Conservation (phyloP, 2,797 vertebrate species). For the Phyllotis vaccarum region DNA sequence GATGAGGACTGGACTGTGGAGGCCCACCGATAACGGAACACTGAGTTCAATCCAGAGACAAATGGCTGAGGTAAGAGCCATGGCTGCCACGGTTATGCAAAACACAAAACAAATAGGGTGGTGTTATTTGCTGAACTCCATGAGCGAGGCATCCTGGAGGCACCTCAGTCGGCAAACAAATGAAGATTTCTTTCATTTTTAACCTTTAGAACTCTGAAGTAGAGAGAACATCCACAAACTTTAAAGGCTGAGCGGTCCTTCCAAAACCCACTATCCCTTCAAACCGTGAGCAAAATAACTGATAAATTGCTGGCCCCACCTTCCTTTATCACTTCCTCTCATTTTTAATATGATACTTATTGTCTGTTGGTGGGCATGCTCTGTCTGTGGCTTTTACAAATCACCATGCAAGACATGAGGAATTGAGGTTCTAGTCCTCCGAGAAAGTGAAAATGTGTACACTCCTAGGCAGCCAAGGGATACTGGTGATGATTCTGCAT, state of each 20-base stretch:
- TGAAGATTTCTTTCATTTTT: slow-evolving; percentile 49
- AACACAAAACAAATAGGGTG: slow-evolving; percentile 60
- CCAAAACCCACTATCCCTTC: background rate
- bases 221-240: background rate
- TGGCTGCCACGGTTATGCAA: slow-evolving; percentile 50
- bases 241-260: background rate
- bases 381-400: background rate
- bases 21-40: slow-evolving; percentile 37
- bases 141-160: slow-evolving; percentile 2
- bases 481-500: background rate
- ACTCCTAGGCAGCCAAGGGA: background rate
- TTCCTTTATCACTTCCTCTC: background rate
- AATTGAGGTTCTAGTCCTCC: background rate
- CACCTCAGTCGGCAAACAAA: slow-evolving; percentile 58
- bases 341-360: background rate
- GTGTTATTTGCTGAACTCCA: slow-evolving; percentile 38
- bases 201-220: slow-evolving; percentile 18
- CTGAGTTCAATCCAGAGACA: background rate
- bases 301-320: background rate
- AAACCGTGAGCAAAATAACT: background rate
- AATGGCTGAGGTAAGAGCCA: background rate
- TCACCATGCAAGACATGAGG: background rate
- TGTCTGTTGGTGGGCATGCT: background rate
- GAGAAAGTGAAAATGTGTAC: background rate
- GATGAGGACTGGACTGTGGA: background rate